phyloP scores from a whole-genome alignment of 2,113 vertebrate genomes.

The Cheilinus undulatus region DNA sequence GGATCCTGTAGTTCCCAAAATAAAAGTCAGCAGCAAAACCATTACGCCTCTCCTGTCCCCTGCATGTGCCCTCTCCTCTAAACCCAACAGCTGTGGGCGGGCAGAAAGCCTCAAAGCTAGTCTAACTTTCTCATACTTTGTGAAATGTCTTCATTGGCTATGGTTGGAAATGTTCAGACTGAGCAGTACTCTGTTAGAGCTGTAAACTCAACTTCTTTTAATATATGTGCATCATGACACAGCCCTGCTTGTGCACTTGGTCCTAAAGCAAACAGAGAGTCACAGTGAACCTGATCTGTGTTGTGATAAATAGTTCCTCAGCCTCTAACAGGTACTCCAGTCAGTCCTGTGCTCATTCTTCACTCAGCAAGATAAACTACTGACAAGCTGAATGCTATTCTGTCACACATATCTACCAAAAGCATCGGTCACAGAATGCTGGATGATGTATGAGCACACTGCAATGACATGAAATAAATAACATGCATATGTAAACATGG shows the following conservation, averaged over 20 bases:
- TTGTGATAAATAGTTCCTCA: constrained; percentile 6
- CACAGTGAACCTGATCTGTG: constrained; percentile 14
- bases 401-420: constrained; percentile 45
- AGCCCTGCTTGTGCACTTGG: constrained; percentile 6
- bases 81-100: neutral
- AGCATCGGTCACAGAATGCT: constrained; percentile 58
- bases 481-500: constrained; percentile 64
- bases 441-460: constrained; percentile 68
- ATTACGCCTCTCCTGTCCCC: neutral
- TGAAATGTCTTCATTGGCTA: too few relatives aligned
- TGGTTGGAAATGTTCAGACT: too few relatives aligned
- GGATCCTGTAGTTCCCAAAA: neutral
- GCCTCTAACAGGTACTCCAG: constrained; percentile 37
- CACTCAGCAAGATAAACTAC: constrained; percentile 46
- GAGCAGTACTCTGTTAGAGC: neutral
- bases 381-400: constrained; percentile 58
- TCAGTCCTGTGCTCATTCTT: constrained; percentile 54
- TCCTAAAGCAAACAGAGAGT: constrained; percentile 24
- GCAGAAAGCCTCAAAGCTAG: too few relatives aligned
- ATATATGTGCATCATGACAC: constrained; percentile 15
- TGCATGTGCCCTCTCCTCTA: neutral
- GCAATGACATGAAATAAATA: constrained; percentile 68
- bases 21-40: neutral
- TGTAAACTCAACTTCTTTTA: neutral
- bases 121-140: too few relatives aligned